phyloP scores from a whole-genome alignment of 2,888 invertebrate genomes.

The Platyscelio sp. region DNA sequence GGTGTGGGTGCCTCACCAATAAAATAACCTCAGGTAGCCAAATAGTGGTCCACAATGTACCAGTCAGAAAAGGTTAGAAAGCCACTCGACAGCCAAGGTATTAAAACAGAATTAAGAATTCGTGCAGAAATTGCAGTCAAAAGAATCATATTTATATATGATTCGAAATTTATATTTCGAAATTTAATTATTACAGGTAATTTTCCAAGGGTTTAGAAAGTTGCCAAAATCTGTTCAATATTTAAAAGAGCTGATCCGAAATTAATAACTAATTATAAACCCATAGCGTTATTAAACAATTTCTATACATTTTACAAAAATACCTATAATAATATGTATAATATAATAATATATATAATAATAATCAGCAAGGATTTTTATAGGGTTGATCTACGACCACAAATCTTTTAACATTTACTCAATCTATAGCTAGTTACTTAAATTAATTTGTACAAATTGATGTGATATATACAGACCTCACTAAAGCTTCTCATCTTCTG shows the following conservation, averaged over 20 bases:
- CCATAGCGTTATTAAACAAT: neutral
- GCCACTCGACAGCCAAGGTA: too few relatives aligned
- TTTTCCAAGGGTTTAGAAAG: neutral
- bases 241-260: neutral
- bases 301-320: slow-evolving; percentile 5
- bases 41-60: too few relatives aligned
- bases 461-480: slow-evolving; percentile 13
- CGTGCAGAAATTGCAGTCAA: too few relatives aligned
- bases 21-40: too few relatives aligned
- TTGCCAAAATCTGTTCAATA: neutral
- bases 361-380: neutral
- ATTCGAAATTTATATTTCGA: too few relatives aligned
- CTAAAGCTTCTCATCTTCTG: slow-evolving; percentile 1
- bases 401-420: neutral
- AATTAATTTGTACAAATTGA: neutral
- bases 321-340: too few relatives aligned
- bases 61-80: too few relatives aligned
- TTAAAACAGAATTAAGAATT: too few relatives aligned
- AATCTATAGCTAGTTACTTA: neutral
- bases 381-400: neutral
- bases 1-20: too few relatives aligned
- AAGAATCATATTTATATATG: too few relatives aligned
- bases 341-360: neutral
- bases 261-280: neutral
- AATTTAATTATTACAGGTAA: too few relatives aligned